Evolutionary conservation across 1,140 invertebrate species (phyloP), one percentile per base, ranked within the genome.

Genomic region (Maconellicoccus hirsutus): DNA sequence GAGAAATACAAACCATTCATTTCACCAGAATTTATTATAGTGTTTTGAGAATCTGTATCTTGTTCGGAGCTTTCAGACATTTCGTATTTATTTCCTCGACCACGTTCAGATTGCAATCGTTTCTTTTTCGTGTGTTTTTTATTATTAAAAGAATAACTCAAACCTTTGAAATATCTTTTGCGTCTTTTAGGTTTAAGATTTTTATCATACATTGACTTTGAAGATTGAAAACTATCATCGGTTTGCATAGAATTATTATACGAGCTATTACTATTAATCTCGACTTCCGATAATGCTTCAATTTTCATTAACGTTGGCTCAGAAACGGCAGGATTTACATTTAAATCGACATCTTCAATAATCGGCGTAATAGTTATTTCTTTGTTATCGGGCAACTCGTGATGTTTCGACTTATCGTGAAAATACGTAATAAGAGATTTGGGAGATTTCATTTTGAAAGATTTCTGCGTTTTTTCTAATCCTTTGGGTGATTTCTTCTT

Each of bases 401-500:
- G 10, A 19, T 8, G 2, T 52, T 52, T 52, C 12, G 42, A 19
- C n/a, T 52, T 52, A 3, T 52, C 42, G 42, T 52, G 42, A 52
- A 52, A 52, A 52, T 52, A 52, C 42, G 42, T 8, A 2, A 52
- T 52, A 2, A 52, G 42, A 16, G 42, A 52, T 52, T 19, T 52
- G 6, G 42, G 42, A 4, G 42, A 52, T 16, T 52, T 52, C 42
- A 52, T 52, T 16, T 16, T 52, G n/a, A 16, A 16, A 52, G 42
- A 14, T 52, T 16, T 52, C n/a, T 52, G 42, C 23, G 26, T n/a
- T 7, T 59, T 59, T 16, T 59, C 59, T 0, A 12, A 12, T 16
- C 39, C n/a, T 23, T 71, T 71, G 7, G 71, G 69, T 33, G n/a
- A 66, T 33, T 22, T 73, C 69, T 71, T 70, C 16, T 66, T 72